These are phyloP conservation scores for Phalacrocorax carbo DNA, from an alignment of 2,113 vertebrate species.

Conservation along the genomic window DNA sequence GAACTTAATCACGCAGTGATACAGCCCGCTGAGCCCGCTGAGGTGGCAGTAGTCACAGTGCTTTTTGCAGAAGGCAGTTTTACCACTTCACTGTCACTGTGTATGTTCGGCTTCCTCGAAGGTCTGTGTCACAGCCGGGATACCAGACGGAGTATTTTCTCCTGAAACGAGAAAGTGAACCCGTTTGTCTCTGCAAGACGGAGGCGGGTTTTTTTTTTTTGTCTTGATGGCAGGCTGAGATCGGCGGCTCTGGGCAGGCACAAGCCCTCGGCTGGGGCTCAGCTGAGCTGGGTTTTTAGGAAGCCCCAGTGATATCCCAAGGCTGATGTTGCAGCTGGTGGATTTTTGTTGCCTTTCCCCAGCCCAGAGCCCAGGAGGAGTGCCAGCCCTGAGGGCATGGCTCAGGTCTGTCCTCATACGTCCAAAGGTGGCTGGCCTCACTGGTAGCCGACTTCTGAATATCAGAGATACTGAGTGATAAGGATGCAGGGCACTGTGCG, in stretches of 20 bases:
- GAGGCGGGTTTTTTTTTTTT: background rate
- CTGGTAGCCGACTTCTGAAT: background rate
- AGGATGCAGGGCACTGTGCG: background rate
- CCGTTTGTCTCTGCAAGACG: background rate
- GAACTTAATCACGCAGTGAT: constrained; percentile 79
- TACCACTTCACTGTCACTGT: constrained; percentile 72
- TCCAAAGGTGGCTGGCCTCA: background rate
- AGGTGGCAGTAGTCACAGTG: constrained; percentile 28
- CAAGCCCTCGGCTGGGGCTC: background rate
- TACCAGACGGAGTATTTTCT: constrained; percentile 36
- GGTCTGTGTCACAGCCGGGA: constrained; percentile 46
- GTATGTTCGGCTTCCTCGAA: constrained; percentile 12
- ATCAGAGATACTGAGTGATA: background rate
- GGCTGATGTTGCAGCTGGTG: background rate
- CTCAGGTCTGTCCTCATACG: background rate
- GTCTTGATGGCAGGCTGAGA: background rate
- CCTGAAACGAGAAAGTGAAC: background rate
- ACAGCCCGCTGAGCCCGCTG: background rate
- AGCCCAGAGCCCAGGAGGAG: background rate
- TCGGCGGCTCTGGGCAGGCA: background rate
- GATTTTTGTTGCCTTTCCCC: background rate
- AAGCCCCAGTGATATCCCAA: background rate
- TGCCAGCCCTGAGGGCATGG: background rate
- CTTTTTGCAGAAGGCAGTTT: constrained; percentile 64
- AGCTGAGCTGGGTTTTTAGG: background rate